Base-by-base conservation (phyloP, 2,797 vertebrate genomes). In the Sebastes steindachneri region DNA sequence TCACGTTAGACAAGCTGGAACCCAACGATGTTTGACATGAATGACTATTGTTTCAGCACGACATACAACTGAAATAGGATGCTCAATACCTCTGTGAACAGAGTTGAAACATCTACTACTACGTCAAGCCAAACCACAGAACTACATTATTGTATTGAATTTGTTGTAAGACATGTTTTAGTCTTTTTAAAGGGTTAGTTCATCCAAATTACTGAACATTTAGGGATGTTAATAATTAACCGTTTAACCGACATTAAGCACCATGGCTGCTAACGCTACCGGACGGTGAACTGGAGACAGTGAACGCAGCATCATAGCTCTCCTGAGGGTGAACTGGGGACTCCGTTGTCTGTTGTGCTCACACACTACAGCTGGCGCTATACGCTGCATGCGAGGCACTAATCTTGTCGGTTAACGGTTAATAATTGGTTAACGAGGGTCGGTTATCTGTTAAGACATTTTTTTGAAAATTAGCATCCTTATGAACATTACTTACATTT, bases 361-460 rank as follows among this genome's bases (percentile, higher is more conserved):
- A 41, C 0, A 41, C 37, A 5, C 0, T 41, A 2, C 37, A 41
- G 12, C 12, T 1, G 12, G 37, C 37, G 12, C 37, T 4, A 4
- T 4, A 4, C 12, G 12, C 5, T 41, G 37, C 37, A 15, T 6
- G 37, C 4, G 12, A 41, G 37, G 12, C 37, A 41, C 37, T 6
- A 41, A 41, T 6, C 12, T 41, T 0, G 37, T 15, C 37, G 1
- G 35, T 41, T 15, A 41, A 15, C 37, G 5, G 12, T 41, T 41
- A 41, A 41, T 41, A 41, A 41, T 41, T 0, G 1, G 37, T 41
- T 41, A 15, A 41, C 37, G 12, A 41, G 37, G 37, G 37, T 15
- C 0, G 12, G 0, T 41, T 41, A 41, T 15, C 2, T 2, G 37
- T 41, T 14, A 14, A 37, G 35, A 14, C 0, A 14, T 37, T 1